Evolutionary conservation across 2,113 vertebrate species (phyloP).

Genomic region (Platycercus adscitus): DNA sequence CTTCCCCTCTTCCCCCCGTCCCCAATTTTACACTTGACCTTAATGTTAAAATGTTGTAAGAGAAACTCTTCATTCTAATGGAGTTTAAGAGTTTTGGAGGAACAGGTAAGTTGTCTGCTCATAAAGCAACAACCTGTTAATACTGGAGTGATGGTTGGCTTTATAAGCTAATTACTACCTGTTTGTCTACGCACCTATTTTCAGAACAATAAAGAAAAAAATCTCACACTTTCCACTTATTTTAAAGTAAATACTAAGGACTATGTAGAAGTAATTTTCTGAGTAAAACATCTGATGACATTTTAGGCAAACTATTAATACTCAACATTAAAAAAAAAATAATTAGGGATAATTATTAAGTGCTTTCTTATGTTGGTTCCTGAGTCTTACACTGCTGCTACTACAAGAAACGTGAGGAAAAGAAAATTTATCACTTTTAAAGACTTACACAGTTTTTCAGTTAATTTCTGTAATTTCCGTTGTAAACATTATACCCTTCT

Average conservation of each 20-base stretch:
- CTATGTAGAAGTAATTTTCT: neutral
- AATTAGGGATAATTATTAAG: neutral
- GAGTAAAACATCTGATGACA: neutral
- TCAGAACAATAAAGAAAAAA: neutral
- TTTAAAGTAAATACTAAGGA: neutral
- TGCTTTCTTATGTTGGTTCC: neutral
- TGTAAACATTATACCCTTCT: conserved; percentile 85
- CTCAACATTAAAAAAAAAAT: neutral
- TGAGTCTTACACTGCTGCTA: neutral
- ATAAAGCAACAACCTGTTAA: neutral
- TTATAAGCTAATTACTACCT: neutral
- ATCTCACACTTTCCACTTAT: neutral
- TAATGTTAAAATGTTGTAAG: neutral
- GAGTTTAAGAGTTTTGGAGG: neutral
- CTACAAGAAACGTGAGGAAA: neutral
- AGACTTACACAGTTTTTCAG: neutral
- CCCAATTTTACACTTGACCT: neutral
- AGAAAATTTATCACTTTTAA: neutral
- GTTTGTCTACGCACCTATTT: neutral
- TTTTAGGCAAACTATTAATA: neutral
- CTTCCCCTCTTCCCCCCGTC: too few species aligned
- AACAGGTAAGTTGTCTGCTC: neutral
- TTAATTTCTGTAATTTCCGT: conserved; percentile 69
- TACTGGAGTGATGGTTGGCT: neutral
- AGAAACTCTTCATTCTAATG: neutral